phyloP scores from a whole-genome alignment of 2,113 vertebrate genomes.

The Alligator mississippiensis region DNA sequence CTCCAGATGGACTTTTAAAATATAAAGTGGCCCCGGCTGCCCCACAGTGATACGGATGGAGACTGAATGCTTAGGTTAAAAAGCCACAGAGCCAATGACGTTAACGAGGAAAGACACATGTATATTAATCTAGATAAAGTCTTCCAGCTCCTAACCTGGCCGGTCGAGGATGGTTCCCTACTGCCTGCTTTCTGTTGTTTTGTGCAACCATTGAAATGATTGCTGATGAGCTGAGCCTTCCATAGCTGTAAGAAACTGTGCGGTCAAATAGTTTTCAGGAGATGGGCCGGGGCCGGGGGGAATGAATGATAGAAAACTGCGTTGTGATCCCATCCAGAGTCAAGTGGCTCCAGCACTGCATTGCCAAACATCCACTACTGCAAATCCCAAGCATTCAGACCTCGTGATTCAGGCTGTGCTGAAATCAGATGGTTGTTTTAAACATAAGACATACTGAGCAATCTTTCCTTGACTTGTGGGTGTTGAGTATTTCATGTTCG shows the following conservation, averaged over 20 bases:
- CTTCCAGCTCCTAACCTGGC: constrained; percentile 13
- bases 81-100: constrained; percentile 32
- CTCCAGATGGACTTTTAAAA: not conserved
- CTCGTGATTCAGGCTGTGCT: constrained; percentile 63
- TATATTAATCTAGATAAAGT: constrained; percentile 2
- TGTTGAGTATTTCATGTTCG: constrained; percentile 18
- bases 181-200: not conserved
- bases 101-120: constrained; percentile 10
- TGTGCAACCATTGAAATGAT: not conserved
- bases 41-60: not conserved
- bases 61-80: not conserved
- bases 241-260: constrained; percentile 43
- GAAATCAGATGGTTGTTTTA: not conserved
- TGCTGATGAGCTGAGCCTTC: constrained; percentile 1
- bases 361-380: constrained; percentile 51
- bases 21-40: not conserved
- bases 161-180: not conserved
- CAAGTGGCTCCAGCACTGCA: constrained; percentile 59
- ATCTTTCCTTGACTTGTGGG: not conserved
- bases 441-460: not conserved
- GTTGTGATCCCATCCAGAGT: constrained; percentile 48
- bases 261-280: constrained; percentile 18
- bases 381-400: constrained; percentile 59
- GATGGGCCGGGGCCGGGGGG: constrained; percentile 1
- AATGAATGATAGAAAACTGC: constrained; percentile 51